Evolutionary conservation across 1,140 invertebrate genomes (phyloP).

Genomic region (Saccostrea glomerata): DNA sequence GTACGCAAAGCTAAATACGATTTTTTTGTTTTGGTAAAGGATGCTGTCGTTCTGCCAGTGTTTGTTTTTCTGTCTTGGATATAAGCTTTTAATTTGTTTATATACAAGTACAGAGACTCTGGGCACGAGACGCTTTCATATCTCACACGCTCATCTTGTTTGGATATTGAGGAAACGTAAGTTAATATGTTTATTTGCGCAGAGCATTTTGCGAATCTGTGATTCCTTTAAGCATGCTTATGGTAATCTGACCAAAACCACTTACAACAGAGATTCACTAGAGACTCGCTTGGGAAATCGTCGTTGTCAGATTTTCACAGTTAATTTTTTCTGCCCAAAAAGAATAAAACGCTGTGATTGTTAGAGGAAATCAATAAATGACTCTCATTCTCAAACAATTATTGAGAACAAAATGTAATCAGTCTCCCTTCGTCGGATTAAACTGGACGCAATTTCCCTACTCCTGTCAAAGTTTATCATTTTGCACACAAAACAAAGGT

Average conservation of each 20-base stretch:
- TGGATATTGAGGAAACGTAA: background rate
- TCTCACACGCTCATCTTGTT: background rate
- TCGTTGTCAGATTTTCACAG: background rate
- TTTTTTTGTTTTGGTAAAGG: background rate
- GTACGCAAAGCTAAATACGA: too few relatives aligned
- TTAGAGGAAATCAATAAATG: background rate
- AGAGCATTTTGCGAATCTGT: background rate
- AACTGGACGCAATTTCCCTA: background rate
- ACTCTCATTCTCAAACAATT: constrained; percentile 25
- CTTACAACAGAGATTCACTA: background rate
- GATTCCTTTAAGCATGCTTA: background rate
- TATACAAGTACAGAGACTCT: background rate
- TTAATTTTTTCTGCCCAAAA: background rate
- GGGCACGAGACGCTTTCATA: background rate
- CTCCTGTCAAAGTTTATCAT: background rate
- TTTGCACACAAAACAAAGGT: background rate
- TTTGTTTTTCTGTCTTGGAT: background rate
- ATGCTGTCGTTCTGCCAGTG: background rate
- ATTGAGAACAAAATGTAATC: constrained; percentile 7
- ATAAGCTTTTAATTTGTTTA: constrained; percentile 1
- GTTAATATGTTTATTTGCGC: background rate
- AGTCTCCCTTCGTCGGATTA: background rate
- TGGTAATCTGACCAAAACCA: background rate
- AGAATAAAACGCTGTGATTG: constrained; percentile 3
- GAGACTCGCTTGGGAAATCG: background rate